Percentiles rank a stretch among this genome's conserved stretches.
phyloP scores from a whole-genome alignment of 2,797 vertebrate species.

The Eleutherodactylus coqui region DNA sequence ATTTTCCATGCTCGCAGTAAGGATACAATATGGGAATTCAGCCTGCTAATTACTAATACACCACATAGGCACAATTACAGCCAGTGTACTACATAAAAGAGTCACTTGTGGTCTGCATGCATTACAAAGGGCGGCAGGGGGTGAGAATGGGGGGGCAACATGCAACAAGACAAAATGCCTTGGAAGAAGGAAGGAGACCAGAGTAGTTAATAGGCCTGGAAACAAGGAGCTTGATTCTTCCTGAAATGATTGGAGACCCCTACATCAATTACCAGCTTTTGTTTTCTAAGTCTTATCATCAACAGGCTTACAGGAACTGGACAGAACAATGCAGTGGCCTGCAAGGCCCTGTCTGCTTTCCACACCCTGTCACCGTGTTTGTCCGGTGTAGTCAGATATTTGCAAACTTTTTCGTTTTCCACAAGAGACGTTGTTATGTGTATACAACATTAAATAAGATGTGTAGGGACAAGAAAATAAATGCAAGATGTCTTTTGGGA shows the following conservation, averaged over 20 bases:
- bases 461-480: not conserved
- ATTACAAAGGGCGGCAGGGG: constrained; percentile 78
- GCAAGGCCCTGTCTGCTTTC: constrained; percentile 85
- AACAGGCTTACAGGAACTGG: constrained; percentile 91
- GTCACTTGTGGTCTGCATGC: constrained; percentile 86
- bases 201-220: constrained; percentile 73
- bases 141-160: constrained; percentile 69
- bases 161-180: constrained; percentile 74
- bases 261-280: constrained; percentile 91
- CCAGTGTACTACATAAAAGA: constrained; percentile 92
- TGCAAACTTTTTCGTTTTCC: not conserved
- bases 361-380: constrained; percentile 82
- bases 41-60: constrained; percentile 88
- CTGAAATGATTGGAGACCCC: constrained; percentile 74
- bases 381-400: constrained; percentile 65
- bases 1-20: constrained; percentile 83
- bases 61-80: constrained; percentile 91
- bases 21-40: constrained; percentile 91
- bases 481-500: not conserved
- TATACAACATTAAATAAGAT: not conserved
- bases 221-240: constrained; percentile 82
- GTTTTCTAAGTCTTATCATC: constrained; percentile 90
- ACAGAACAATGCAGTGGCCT: constrained; percentile 86
- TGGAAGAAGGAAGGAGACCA: constrained; percentile 76
- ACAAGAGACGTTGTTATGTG: not conserved